These are phyloP conservation scores for Isichthys henryi DNA, from an alignment of 2,113 vertebrate species.

Conservation along the genomic window DNA sequence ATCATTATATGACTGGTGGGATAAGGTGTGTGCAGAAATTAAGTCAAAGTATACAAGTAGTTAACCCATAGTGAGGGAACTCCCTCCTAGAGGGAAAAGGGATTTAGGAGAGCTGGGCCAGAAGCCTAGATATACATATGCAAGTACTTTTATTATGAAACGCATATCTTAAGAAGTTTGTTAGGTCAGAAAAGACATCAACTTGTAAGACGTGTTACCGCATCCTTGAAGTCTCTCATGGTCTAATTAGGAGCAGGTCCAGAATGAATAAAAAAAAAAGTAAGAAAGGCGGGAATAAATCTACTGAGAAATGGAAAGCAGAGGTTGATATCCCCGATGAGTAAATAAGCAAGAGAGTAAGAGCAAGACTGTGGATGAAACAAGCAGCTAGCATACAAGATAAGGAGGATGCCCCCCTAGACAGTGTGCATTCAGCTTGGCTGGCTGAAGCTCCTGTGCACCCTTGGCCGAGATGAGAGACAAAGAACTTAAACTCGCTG, in stretches of 20 bases:
- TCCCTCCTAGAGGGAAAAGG: neutral
- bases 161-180: neutral
- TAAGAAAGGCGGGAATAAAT: neutral
- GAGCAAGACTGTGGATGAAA: neutral
- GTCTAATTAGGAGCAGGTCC: neutral
- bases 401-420: neutral
- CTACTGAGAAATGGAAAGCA: neutral
- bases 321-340: neutral
- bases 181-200: too few species aligned
- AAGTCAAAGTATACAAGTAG: neutral
- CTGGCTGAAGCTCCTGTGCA: neutral
- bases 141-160: neutral
- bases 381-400: neutral
- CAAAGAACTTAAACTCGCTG: neutral
- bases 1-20: neutral
- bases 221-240: neutral
- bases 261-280: neutral
- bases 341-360: neutral
- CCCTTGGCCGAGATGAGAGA: neutral
- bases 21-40: neutral
- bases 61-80: neutral
- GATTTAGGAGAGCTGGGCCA: neutral
- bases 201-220: neutral
- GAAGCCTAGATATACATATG: neutral
- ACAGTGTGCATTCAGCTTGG: neutral